Conservation (phyloP, 2,888 invertebrate species). For the Norana najaformis region DNA sequence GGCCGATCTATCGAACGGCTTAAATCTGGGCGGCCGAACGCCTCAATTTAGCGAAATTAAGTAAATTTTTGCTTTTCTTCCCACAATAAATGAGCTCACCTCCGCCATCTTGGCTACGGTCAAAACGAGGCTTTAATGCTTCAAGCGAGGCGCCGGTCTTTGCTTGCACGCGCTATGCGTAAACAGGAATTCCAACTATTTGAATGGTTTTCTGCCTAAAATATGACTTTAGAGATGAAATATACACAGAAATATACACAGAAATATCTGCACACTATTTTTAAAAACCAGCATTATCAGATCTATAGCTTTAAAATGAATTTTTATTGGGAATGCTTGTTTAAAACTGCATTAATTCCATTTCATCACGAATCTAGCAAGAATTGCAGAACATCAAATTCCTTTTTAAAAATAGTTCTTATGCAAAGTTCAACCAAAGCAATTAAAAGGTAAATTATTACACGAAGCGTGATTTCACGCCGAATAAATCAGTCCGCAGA, state of each 20-base stretch:
- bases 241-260: not conserved
- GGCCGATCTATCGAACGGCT: not conserved
- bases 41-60: not conserved
- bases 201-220: not conserved
- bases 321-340: no score
- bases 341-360: not conserved
- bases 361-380: not conserved
- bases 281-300: not conserved
- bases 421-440: no score
- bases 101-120: conserved; percentile 57
- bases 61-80: not conserved
- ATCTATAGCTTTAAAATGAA: not conserved
- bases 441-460: no score
- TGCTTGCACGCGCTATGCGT: not conserved
- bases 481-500: no score
- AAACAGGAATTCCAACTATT: not conserved
- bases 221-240: not conserved
- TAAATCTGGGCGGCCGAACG: not conserved
- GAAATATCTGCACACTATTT: not conserved
- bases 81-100: conserved; percentile 48
- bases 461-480: no score
- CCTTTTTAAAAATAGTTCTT: no score
- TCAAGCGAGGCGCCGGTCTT: not conserved
- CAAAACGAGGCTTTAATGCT: not conserved
- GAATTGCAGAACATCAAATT: no score